Conservation (phyloP, 2,113 vertebrate genomes). For the Noctilio leporinus region DNA sequence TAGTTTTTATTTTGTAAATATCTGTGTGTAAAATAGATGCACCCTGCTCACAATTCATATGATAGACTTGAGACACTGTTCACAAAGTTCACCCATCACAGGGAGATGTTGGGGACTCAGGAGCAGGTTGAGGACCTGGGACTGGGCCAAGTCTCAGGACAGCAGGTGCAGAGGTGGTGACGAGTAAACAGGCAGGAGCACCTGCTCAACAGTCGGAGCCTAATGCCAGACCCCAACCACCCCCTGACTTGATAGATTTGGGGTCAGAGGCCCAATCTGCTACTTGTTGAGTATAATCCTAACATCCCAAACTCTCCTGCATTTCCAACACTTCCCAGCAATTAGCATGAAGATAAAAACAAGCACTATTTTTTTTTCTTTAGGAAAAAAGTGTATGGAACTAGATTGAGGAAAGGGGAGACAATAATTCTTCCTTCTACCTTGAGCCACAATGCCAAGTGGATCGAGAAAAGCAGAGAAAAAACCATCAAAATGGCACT, state of each 20-base stretch:
- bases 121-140: constrained; percentile 29
- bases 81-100: constrained; percentile 53
- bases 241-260: neutral
- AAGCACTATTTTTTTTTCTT: neutral
- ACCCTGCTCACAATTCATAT: constrained; percentile 62
- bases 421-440: neutral
- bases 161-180: neutral
- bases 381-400: neutral
- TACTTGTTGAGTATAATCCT: neutral
- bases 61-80: constrained; percentile 64
- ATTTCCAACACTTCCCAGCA: neutral
- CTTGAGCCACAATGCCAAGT: neutral
- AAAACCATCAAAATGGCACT: neutral
- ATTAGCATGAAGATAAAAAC: neutral
- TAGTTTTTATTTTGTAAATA: constrained; percentile 82
- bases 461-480: neutral
- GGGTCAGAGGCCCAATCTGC: neutral
- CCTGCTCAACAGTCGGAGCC: constrained; percentile 23
- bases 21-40: constrained; percentile 76
- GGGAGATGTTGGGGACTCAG: constrained; percentile 58
- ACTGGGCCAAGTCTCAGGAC: constrained; percentile 15
- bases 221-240: neutral
- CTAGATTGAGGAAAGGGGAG: neutral
- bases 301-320: neutral
- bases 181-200: neutral